These are phyloP conservation scores for Campaea margaritaria DNA, from an alignment of 2,888 invertebrate genomes.

Conservation along the genomic window DNA sequence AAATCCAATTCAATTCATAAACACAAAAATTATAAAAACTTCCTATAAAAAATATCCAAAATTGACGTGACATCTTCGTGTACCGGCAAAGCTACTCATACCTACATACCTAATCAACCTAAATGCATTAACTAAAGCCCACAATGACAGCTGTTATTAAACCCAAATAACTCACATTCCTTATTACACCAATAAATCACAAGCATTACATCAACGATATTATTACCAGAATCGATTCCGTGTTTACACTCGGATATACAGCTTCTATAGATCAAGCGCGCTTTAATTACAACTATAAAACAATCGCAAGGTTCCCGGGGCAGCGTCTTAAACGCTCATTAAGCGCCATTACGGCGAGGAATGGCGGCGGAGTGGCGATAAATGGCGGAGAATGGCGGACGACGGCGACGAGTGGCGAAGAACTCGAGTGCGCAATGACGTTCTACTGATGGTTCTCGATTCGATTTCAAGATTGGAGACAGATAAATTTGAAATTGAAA, in stretches of 20 bases:
- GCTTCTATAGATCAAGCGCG: conserved; percentile 64
- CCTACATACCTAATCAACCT: too few relatives aligned
- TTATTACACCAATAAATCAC: conserved; percentile 9
- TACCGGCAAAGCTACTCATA: too few relatives aligned
- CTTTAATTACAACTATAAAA: conserved; percentile 81
- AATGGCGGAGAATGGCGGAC: conserved; percentile 50
- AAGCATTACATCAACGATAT: conserved; percentile 12
- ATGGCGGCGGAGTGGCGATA: conserved; percentile 63
- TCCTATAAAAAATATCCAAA: too few relatives aligned
- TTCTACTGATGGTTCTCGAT: conserved; percentile 52
- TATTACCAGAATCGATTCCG: conserved; percentile 51
- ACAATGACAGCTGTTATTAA: background rate
- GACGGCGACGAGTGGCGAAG: conserved; percentile 33
- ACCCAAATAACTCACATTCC: background rate
- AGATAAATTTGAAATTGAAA: conserved; percentile 45
- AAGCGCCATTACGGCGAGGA: conserved; percentile 69
- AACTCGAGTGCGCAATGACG: conserved; percentile 43
- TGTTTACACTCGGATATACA: conserved; percentile 62
- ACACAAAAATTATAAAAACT: too few relatives aligned
- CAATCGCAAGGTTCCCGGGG: conserved; percentile 68
- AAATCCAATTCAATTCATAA: too few relatives aligned
- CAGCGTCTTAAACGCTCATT: conserved; percentile 77
- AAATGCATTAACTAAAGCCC: background rate
- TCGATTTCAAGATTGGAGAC: conserved; percentile 48
- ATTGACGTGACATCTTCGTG: too few relatives aligned